Conservation (phyloP, 2,888 invertebrate species). For the Aspidiotus destructor region DNA sequence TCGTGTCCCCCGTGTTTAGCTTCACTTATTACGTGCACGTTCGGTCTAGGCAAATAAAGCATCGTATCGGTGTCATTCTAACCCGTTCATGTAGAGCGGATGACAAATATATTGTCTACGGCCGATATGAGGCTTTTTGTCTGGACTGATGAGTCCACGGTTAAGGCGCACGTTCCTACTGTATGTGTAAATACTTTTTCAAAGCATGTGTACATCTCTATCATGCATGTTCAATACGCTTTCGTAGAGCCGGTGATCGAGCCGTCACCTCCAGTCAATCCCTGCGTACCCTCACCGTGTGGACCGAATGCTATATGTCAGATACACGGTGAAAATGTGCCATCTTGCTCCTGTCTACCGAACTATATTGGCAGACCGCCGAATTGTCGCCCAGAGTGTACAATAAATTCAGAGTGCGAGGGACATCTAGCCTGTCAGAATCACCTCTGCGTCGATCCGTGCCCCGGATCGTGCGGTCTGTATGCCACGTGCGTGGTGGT, state of each 20-base stretch:
- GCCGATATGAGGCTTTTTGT: too few relatives aligned
- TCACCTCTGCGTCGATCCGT: constrained; percentile 51
- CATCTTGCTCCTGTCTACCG: constrained; percentile 49
- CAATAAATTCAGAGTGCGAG: constrained; percentile 48
- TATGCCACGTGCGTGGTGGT: constrained; percentile 54
- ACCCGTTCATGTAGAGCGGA: too few relatives aligned
- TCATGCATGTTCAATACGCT: constrained; percentile 21
- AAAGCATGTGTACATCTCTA: neutral
- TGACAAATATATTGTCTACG: too few relatives aligned
- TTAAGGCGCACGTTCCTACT: neutral
- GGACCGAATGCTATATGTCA: constrained; percentile 51
- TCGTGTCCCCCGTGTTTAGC: too few relatives aligned
- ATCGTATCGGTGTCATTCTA: too few relatives aligned
- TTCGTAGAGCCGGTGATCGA: constrained; percentile 33
- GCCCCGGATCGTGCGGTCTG: constrained; percentile 57
- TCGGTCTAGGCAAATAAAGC: too few relatives aligned
- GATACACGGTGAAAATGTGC: constrained; percentile 41
- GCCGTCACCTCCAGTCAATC: constrained; percentile 47
- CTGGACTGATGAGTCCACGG: neutral
- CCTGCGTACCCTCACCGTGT: constrained; percentile 64
- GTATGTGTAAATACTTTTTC: neutral
- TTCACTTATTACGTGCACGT: too few relatives aligned
- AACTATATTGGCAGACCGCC: constrained; percentile 54
- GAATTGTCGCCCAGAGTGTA: constrained; percentile 57
- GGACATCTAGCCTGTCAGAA: constrained; percentile 48